Conservation (phyloP, 64 coral and sea anemone genomes). For the Stylophora pistillata region DNA sequence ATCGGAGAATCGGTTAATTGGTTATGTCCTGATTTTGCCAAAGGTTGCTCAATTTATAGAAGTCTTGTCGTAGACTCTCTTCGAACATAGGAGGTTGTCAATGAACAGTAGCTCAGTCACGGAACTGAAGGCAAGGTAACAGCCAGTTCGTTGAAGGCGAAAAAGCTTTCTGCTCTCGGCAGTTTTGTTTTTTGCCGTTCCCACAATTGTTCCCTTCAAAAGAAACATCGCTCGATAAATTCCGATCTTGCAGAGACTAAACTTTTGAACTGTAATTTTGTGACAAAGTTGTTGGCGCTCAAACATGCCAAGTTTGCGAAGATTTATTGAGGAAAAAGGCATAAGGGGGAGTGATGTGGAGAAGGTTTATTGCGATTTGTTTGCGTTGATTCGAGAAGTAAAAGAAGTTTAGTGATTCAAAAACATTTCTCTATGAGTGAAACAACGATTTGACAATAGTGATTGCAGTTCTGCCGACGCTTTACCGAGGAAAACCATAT, state of each 20-base stretch:
- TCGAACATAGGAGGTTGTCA: not conserved
- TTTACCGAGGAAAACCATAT: conserved; percentile 50
- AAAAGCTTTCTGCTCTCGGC: not conserved
- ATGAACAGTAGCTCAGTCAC: not conserved
- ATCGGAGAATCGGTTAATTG: not conserved
- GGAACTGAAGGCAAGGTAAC: not conserved
- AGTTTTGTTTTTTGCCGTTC: not conserved
- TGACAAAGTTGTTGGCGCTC: not conserved
- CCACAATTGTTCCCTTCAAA: not conserved
- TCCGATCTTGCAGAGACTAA: not conserved
- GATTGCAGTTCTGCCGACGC: not conserved
- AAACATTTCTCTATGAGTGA: not conserved
- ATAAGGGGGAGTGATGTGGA: not conserved
- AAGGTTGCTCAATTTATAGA: not conserved
- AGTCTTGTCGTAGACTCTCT: not conserved
- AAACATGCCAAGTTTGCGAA: conserved; percentile 5
- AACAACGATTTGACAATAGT: not conserved
- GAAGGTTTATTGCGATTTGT: not conserved
- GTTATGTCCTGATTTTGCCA: not conserved
- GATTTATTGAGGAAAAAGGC: not conserved
- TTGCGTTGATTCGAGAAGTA: not conserved
- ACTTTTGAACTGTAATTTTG: conserved; percentile 1
- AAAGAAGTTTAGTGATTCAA: conserved; percentile 3
- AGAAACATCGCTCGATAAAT: not conserved
- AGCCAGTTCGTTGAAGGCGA: not conserved